Evolutionary conservation across 2,797 vertebrate species (phyloP), one percentile per base, ranked within the genome.

Genomic region (Aplochiton taeniatus): DNA sequence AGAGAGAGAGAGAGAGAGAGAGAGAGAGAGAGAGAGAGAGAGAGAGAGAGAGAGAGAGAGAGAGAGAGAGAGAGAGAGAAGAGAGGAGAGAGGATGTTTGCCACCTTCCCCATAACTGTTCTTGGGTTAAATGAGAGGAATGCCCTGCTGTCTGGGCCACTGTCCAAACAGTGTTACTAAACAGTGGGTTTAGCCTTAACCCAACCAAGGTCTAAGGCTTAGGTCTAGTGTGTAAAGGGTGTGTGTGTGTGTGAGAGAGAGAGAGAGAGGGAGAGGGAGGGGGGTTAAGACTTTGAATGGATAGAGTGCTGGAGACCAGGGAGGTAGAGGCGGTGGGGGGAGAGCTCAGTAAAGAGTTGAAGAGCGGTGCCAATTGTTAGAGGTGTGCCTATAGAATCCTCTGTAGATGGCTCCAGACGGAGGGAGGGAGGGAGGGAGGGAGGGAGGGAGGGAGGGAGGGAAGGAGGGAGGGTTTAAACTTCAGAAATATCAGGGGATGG

Each of bases 1-100:
- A 78, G 63, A 81, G 73, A 18, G 7, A 58, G 41, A 17, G 17
- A 50, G 41, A 65, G 60, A 68, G 58, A 52, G 58, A 52, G 45
- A 76, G 58, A 83, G 77, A 74, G 70, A 16, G n/a, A 16, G 59
- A 17, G 65, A 75, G 61, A 72, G 77, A 69, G 65, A 49, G 67
- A 58, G 9, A 66, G 42, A 72, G 69, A 74, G 60, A 65, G 68
- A 10, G 17, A 16, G 49, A n/a, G 6, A 16, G 49, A 14, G 14
- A 16, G 8, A 17, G 51, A 17, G 16, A 11, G 17, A 11, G 4
- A 53, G n/a, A 53, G 9, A 53, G 17, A 53, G 51, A 53, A 18
- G 51, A 4, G 17, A 17, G 9, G 0, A 10, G 51, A 19, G 17
- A n/a, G n/a, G n/a, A n/a, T n/a, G n/a, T n/a, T n/a, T n/a, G n/a